Conservation (phyloP, 2,113 vertebrate species). For the Felis chaus region DNA sequence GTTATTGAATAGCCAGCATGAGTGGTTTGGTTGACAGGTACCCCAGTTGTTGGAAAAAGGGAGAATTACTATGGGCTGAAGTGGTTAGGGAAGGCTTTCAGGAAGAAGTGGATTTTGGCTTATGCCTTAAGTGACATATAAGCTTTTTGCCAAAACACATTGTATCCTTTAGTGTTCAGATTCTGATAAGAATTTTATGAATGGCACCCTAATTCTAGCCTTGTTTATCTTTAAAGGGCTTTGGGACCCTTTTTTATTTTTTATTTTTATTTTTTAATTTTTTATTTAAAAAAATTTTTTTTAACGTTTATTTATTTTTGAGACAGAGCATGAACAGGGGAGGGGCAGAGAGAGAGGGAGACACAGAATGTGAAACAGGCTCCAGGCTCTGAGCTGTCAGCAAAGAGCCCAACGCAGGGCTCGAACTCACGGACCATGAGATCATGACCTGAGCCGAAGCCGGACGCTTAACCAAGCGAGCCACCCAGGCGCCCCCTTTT, state of each 20-base stretch:
- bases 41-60: not conserved
- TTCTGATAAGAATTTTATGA: constrained; percentile 12
- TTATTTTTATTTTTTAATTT: no score
- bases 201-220: not conserved
- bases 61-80: not conserved
- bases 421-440: no score
- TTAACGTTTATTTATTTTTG: no score
- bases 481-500: no score
- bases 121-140: not conserved
- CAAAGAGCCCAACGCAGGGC: rapidly evolving
- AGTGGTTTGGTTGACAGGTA: not conserved
- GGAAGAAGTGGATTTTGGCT: not conserved
- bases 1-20: not conserved
- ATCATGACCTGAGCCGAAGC: no score
- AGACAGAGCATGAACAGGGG: no score
- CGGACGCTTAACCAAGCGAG: no score
- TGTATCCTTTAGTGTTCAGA: not conserved
- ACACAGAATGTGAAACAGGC: no score
- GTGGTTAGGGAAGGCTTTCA: not conserved
- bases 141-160: not conserved
- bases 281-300: not conserved
- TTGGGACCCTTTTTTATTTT: not conserved
- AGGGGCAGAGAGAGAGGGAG: no score
- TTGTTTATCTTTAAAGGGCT: not conserved
- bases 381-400: no score